Base-by-base conservation (phyloP, 2,113 vertebrate genomes). In the Percopsis transmontana region DNA sequence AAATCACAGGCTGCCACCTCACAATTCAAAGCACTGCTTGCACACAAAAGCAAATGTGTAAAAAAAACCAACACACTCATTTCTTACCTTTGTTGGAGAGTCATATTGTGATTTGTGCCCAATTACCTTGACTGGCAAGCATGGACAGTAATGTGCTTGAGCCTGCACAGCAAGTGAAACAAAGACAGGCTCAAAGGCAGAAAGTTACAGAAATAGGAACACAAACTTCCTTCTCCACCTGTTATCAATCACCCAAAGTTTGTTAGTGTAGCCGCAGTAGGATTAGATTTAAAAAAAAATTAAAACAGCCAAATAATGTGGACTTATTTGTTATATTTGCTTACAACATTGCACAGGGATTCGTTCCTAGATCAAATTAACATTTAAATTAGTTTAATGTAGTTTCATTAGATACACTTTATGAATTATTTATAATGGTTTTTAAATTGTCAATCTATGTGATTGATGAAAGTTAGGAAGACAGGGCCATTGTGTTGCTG, bases 181-280 rank as follows among this genome's bases (percentile, higher is more conserved):
- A n/a, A 56, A 15, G 56, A 38, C 20, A 20, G 9, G 47, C 8
- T n/a, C 61, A 84, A 61, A 70, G 69, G 59, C 61, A 65, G 56
- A 58, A 64, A 75, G 71, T 72, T 65, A 41, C 71, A 68, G 47
- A 72, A 72, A 58, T 27, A 56, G 54, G 20, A 7, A 53, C 11
- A 79, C 10, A 18, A 58, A 51, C 56, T 52, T 47, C 63, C 38
- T 18, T 15, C 41, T 76, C 62, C 48, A 3, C 11, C 11, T 45
- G 16, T 50, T 2, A 48, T 44, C 19, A n/a, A n/a, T 23, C 50
- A 64, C 48, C 40, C 0, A 70, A 55, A 72, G 16, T 19, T n/a
- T 14, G 15, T 16, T 16, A 45, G 42, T 45, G 2, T 16, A 45
- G 42, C 42, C 27, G 27, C 27, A 33, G 27, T 33, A 7, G 5